Evolutionary conservation across 2,888 invertebrate species (phyloP).

Genomic region (Ceramica pisi): DNA sequence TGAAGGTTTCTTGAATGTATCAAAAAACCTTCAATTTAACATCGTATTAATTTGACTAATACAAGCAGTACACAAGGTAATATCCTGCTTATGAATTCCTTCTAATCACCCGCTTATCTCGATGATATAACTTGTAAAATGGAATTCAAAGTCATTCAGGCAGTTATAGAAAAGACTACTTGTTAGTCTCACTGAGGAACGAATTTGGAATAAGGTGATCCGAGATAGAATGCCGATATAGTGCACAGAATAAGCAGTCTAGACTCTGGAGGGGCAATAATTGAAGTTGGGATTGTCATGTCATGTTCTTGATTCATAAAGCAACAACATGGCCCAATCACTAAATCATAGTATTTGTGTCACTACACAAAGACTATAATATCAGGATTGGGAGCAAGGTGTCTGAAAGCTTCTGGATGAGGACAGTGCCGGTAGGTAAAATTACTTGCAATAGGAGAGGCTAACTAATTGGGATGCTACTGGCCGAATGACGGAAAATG

Average conservation of each 20-base stretch:
- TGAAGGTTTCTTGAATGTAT: conserved; percentile 27
- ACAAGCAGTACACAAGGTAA: conserved; percentile 40
- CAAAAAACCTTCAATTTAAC: conserved; percentile 36
- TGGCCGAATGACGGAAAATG: not conserved
- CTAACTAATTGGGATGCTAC: not conserved
- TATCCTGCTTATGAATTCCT: conserved; percentile 44
- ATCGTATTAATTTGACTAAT: conserved; percentile 23
- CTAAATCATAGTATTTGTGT: too few species aligned
- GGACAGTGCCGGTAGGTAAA: not conserved
- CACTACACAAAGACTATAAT: not conserved
- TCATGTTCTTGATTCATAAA: not conserved
- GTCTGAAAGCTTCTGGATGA: not conserved
- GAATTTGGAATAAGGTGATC: not conserved
- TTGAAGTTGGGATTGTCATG: not conserved
- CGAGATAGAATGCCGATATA: not conserved
- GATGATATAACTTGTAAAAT: not conserved
- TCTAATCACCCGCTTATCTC: conserved; percentile 9
- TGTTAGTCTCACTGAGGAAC: not conserved
- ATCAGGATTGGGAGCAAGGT: not conserved
- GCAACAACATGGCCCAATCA: too few species aligned
- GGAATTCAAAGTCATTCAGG: not conserved
- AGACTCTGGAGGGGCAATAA: not conserved
- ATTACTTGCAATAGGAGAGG: not conserved
- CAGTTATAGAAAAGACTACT: not conserved
- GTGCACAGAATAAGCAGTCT: not conserved